Base-by-base conservation (phyloP, 2,113 vertebrate genomes). In the Callospermophilus lateralis region DNA sequence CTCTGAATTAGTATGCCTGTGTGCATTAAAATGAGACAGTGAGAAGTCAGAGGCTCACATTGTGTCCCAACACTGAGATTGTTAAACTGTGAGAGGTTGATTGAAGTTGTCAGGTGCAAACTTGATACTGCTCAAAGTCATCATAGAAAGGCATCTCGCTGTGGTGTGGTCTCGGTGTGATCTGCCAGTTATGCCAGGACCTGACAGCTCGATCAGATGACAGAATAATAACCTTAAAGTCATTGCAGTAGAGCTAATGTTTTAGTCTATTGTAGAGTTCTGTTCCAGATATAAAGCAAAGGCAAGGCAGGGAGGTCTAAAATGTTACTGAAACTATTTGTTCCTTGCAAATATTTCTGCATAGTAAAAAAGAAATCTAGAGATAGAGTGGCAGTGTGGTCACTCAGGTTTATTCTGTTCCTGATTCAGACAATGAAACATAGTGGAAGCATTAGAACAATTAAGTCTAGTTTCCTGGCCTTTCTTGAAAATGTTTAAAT, bases 401-500 rank as follows among this genome's bases (percentile, higher is more conserved):
- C 16, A 1, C 37, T 95, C 65, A 45, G 78, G 39, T 48, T 79
- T 61, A 30, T 48, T 53, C 34, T 89, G 13, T 5, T 94, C 22
- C 39, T 13, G 30, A 90, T 42, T 87, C n/a, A 84, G 92, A 92
- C 78, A 77, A 61, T 26, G 28, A 13, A 26, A 13, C 19, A 6
- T 89, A 84, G 39, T 20, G 17, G 78, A 90, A 70, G 42, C 65
- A 67, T 32, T 93, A 30, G 48, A 85, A 93, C 72, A 77, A 80
- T 81, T 58, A 94, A 67, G 19, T 63, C 78, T 63, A 45, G 53
- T 77, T 78, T 95, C 76, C 77, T 85, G 72, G 20, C 22, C 30
- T 84, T 93, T 84, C 48, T 92, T 63, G 28, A 78, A 42, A 87
- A 39, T 74, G 34, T 86, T 97, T 90, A 90, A 90, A 95, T 86